Conservation (phyloP, 2,113 vertebrate species). For the Rutilus rutilus region DNA sequence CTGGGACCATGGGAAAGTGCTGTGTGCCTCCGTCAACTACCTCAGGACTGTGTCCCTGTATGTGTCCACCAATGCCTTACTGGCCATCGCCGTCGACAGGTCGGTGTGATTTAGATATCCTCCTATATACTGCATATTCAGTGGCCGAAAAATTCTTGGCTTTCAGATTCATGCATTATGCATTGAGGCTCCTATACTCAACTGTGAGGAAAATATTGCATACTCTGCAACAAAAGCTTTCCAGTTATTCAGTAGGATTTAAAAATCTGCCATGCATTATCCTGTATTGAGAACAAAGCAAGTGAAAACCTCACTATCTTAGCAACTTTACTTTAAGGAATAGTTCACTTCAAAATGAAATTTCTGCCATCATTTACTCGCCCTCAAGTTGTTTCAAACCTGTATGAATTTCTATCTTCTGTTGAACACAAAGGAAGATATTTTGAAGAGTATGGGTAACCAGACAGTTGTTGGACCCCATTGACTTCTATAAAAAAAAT, state of each 20-base stretch:
- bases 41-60: constrained; percentile 91
- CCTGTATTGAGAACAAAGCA: not conserved
- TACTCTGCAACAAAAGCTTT: not conserved
- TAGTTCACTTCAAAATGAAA: no score
- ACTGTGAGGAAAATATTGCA: not conserved
- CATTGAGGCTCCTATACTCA: not conserved
- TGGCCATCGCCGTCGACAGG: constrained; percentile 97
- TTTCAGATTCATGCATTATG: constrained; percentile 10
- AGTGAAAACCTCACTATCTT: not conserved
- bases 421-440: no score
- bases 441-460: no score
- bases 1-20: constrained; percentile 89
- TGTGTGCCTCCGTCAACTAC: constrained; percentile 94
- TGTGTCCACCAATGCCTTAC: constrained; percentile 93
- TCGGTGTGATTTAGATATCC: constrained; percentile 77
- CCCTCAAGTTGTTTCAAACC: no score
- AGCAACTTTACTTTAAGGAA: not conserved
- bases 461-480: no score
- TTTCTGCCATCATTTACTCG: no score
- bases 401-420: no score
- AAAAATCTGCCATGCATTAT: not conserved
- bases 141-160: not conserved
- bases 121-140: not conserved
- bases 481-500: no score
- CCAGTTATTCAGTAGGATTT: not conserved